Evolutionary conservation across 2,888 invertebrate genomes (phyloP).

Genomic region (Cataglyphis cursor): DNA sequence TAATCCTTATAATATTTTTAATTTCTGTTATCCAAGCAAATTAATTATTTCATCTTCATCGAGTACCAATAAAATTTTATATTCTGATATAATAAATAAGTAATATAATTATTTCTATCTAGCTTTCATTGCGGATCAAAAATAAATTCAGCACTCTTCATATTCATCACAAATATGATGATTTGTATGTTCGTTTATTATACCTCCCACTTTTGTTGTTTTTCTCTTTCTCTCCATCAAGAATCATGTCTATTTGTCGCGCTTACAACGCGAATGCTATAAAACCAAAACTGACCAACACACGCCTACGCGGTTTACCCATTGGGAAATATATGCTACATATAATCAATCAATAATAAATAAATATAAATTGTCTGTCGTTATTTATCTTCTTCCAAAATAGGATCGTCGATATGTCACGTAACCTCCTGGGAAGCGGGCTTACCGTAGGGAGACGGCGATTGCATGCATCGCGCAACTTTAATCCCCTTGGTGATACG

Average conservation of each 20-base stretch:
- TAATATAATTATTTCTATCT: neutral
- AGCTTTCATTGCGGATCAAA: neutral
- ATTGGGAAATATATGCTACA: neutral
- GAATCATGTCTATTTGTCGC: neutral
- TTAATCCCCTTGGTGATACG: conserved; percentile 88
- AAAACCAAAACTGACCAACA: neutral
- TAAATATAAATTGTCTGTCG: neutral
- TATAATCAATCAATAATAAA: neutral
- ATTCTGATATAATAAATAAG: neutral
- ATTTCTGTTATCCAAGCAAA: neutral
- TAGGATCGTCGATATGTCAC: neutral
- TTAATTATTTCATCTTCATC: neutral
- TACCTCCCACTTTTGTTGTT: neutral
- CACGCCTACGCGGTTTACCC: neutral
- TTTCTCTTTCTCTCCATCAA: neutral
- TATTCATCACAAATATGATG: neutral
- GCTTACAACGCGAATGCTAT: neutral
- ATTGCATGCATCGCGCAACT: conserved; percentile 89
- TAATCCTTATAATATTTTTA: neutral
- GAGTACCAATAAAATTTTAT: neutral
- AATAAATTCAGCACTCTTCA: neutral
- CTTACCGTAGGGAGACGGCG: conserved; percentile 88
- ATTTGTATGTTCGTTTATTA: neutral
- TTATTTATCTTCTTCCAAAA: no score
- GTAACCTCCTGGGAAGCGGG: neutral